phyloP scores from a whole-genome alignment of 2,113 vertebrate genomes.

The Colossoma macropomum region DNA sequence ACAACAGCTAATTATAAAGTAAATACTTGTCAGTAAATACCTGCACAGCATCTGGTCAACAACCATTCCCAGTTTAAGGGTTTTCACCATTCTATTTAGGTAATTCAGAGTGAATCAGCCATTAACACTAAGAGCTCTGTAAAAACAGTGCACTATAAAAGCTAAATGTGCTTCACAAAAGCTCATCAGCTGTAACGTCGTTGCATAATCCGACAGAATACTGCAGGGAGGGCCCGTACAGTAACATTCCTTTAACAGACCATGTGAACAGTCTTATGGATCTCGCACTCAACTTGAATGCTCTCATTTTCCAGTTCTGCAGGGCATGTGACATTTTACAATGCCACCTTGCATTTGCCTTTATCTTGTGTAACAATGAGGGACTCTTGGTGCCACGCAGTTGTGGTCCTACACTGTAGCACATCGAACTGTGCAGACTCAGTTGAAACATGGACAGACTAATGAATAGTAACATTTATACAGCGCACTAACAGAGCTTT shows the following conservation, averaged over 20 bases:
- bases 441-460: neutral
- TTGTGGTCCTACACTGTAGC: neutral
- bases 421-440: too few species aligned
- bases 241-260: neutral
- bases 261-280: constrained; percentile 24
- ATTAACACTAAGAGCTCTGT: neutral
- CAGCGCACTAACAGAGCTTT: neutral
- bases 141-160: neutral
- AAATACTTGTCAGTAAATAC: too few species aligned
- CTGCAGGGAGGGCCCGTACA: neutral
- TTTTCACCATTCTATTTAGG: neutral
- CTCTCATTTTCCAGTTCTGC: neutral
- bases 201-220: neutral
- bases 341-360: constrained; percentile 1
- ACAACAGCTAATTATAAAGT: too few species aligned
- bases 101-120: neutral
- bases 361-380: neutral
- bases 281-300: neutral
- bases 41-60: too few species aligned
- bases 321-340: neutral
- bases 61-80: too few species aligned
- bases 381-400: neutral
- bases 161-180: neutral
- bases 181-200: neutral
- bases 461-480: neutral